These are phyloP conservation scores for Acrobasis consociella DNA, from an alignment of 2,888 invertebrate species.

Conservation along the genomic window DNA sequence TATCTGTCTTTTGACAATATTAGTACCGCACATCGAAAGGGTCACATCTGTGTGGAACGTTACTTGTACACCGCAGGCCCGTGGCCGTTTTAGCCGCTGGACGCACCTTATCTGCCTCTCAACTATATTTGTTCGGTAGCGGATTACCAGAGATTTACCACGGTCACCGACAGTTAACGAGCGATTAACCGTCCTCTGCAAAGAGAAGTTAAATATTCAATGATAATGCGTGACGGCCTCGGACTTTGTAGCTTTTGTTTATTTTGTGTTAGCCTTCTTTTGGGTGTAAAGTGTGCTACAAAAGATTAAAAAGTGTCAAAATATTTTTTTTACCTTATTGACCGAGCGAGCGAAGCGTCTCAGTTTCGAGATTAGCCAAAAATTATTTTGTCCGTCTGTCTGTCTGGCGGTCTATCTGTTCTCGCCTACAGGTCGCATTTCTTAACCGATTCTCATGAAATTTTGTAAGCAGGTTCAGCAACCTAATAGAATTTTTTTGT, in stretches of 20 bases:
- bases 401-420: too few species aligned
- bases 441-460: too few species aligned
- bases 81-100: slow-evolving; percentile 45
- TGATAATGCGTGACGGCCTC: slow-evolving; percentile 49
- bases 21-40: background rate
- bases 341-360: too few species aligned
- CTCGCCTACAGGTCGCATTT: too few species aligned
- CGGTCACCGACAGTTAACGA: slow-evolving; percentile 72
- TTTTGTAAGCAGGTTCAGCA: too few species aligned
- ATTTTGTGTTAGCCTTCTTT: background rate
- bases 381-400: too few species aligned
- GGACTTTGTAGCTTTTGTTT: slow-evolving; percentile 52
- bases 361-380: too few species aligned
- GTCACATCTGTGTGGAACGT: background rate
- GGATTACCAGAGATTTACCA: slow-evolving; percentile 80
- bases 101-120: slow-evolving; percentile 79
- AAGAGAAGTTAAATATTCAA: slow-evolving; percentile 74
- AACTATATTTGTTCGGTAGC: slow-evolving; percentile 79
- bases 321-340: too few species aligned
- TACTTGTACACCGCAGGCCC: slow-evolving; percentile 31
- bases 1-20: too few species aligned
- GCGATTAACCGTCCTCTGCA: slow-evolving; percentile 76
- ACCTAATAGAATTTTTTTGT: too few species aligned
- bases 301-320: background rate
- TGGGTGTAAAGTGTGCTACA: too few species aligned